Base-by-base conservation (phyloP, 2,888 invertebrate genomes). In the Biston stratarius region DNA sequence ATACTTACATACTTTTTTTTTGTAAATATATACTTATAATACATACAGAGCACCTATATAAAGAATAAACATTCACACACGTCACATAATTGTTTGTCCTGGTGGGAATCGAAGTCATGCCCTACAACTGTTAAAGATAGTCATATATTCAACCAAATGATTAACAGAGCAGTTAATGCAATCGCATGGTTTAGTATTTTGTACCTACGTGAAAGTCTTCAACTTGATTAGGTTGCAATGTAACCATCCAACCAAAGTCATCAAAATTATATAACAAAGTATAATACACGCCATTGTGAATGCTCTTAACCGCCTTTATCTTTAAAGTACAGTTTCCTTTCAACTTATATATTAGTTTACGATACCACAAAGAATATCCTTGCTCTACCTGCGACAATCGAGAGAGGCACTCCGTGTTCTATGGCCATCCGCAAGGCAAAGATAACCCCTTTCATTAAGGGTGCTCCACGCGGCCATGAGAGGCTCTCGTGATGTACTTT, bases 401-500 rank as follows among this genome's bases (percentile, higher is more conserved):
- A 78, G 75, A 72, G 74, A 52, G 70, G 70, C 71, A 61, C 76
- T 77, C 69, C 49, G 69, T 60, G 55, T 51, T 53, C 59, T 55
- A 63, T 15, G 61, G 60, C 67, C 61, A 67, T 69, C 72, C 70
- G 75, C 71, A 77, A 71, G 70, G 64, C 71, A 76, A 78, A 83
- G 83, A 84, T 83, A 86, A 84, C 84, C 84, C 83, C 80, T 85
- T 83, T 82, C 76, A 83, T 83, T 79, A 82, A 85, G 85, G 76
- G 77, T 75, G 71, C 84, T 81, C 66, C 69, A 45, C 68, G 70
- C 77, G 76, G 76, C 66, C 72, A 70, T 66, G 68, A 79, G 78
- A 64, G 73, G 73, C 78, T 72, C 81, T 78, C 74, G 69, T 65
- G 70, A 69, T 71, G 70, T 77, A 74, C 76, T 78, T 75, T 74